phyloP scores from a whole-genome alignment of 2,888 invertebrate species.

The Ochropacha duplaris region DNA sequence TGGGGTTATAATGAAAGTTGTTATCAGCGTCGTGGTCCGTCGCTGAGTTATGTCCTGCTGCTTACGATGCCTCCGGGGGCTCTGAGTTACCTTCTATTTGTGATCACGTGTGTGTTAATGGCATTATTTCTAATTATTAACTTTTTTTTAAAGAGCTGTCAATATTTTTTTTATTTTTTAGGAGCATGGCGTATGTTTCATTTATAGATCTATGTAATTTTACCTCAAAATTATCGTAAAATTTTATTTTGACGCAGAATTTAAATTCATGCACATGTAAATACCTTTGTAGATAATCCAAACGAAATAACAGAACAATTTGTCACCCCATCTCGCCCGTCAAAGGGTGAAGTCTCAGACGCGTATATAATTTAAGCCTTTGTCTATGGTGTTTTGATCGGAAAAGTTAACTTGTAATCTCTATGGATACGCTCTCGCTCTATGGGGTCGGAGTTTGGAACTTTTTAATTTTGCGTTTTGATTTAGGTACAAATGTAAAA shows the following conservation, averaged over 20 bases:
- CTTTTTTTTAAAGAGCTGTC: neutral
- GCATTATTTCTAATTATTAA: neutral
- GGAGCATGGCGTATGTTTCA: too few species aligned
- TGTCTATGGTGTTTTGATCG: slow-evolving; percentile 80
- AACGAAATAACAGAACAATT: slow-evolving; percentile 59
- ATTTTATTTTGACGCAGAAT: neutral
- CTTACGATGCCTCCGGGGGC: neutral
- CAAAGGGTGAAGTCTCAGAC: slow-evolving; percentile 67
- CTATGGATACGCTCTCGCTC: slow-evolving; percentile 45
- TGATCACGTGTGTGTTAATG: neutral
- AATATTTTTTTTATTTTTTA: too few species aligned
- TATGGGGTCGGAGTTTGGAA: slow-evolving; percentile 14
- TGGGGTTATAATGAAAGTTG: slow-evolving; percentile 78
- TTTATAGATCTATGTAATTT: too few species aligned
- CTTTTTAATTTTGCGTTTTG: slow-evolving; percentile 12
- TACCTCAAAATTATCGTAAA: neutral
- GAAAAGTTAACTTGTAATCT: slow-evolving; percentile 80
- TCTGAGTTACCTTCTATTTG: neutral
- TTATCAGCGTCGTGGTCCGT: slow-evolving; percentile 68
- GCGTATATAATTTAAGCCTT: slow-evolving; percentile 76
- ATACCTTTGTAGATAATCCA: slow-evolving; percentile 25
- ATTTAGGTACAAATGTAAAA: neutral
- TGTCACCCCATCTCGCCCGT: slow-evolving; percentile 66
- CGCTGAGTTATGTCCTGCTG: slow-evolving; percentile 69
- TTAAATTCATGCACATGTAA: neutral